Evolutionary conservation across 2,797 vertebrate genomes (phyloP), one percentile per base, ranked within the genome.

Genomic region (Ptychobarbus kaznakovi): DNA sequence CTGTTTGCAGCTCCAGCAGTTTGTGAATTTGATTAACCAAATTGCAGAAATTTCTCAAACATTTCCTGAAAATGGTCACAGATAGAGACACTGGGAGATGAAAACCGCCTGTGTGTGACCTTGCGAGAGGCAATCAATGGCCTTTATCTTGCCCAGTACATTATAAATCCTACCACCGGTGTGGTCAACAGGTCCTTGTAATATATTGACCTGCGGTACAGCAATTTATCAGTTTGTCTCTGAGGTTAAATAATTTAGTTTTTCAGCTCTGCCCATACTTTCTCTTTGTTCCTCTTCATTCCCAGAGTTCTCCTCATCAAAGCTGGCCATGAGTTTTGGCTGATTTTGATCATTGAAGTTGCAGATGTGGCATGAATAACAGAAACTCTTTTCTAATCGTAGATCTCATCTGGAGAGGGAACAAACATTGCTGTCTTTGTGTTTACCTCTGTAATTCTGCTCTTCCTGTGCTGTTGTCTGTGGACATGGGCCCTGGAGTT

Each of bases 161-260:
- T 95, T 94, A 94, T 94, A 95, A 94, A 96, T 95, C 91, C 94
- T 89, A 92, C 90, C 86, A 91, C 91, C 92, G 89, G 92, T 89
- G 92, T 91, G 92, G 91, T 93, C 93, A 90, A 91, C 92, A 93
- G 93, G 93, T 94, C 90, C 90, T 90, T 91, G 89, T 94, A 95
- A 95, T 94, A 93, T 94, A 95, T 95, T 94, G 93, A 95, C 93
- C 91, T 88, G 88, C 90, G 91, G 90, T 58, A 46, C 87, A 89
- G 91, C 93, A 93, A 95, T 96, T 95, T 93, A 95, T 96, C 94
- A 95, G 93, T 92, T 91, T 91, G 94, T 95, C 94, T 94, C 82
- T 81, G 82, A 88, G 90, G 92, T 94, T 95, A 94, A 95, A 95
- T 96, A 93, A 96, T 95, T 96, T 95, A 94, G 93, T 90, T 94